Conservation (phyloP, 2,113 vertebrate genomes). For the Pyxicephalus adspersus region DNA sequence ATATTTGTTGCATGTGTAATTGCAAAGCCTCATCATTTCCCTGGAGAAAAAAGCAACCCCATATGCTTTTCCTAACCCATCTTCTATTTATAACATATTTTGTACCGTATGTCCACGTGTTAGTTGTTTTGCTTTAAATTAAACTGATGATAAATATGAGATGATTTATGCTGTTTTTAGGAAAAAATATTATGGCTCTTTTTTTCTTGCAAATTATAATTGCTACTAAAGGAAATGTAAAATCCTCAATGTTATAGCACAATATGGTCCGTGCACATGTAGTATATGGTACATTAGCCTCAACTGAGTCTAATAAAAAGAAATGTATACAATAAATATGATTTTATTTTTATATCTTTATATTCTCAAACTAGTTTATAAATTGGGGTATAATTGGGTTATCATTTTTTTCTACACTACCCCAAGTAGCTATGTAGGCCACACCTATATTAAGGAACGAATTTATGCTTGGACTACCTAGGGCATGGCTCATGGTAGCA, state of each 20-base stretch:
- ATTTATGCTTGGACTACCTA: no score
- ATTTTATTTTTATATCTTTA: no score
- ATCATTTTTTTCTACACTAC: no score
- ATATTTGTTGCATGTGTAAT: conserved; percentile 36
- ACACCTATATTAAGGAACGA: no score
- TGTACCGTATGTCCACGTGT: conserved; percentile 16
- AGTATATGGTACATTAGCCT: no score
- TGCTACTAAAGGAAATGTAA: neutral
- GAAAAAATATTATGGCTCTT: neutral
- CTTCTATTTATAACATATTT: conserved; percentile 20
- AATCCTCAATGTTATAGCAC: neutral
- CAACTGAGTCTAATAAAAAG: no score
- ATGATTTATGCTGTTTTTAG: neutral
- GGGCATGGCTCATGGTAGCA: no score
- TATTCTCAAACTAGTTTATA: no score
- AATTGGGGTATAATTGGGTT: no score
- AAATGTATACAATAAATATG: no score
- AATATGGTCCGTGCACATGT: no score
- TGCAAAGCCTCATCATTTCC: conserved; percentile 2
- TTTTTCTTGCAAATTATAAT: neutral
- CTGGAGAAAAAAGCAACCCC: conserved; percentile 15
- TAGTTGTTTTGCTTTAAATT: conserved; percentile 10
- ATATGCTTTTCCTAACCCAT: conserved; percentile 29
- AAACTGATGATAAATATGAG: conserved; percentile 10
- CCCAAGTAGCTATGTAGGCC: no score